These are phyloP conservation scores for Plumapathes pennacea DNA, from an alignment of 92 coral and sea anemone genomes.

Conservation along the genomic window DNA sequence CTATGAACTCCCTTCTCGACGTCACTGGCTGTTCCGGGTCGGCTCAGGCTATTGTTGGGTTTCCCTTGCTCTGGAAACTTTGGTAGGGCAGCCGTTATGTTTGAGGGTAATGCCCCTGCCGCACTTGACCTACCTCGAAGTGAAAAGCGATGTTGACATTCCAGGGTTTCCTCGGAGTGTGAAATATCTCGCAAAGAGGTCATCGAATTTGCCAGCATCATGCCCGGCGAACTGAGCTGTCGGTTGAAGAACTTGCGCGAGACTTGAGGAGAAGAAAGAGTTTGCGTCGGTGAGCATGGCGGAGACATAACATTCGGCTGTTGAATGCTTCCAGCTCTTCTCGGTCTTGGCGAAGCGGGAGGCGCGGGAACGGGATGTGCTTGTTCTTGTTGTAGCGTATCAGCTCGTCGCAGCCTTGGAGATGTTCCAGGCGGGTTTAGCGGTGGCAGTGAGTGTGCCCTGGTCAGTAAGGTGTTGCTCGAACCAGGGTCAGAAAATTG, in stretches of 20 bases:
- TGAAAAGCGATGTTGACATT: conserved; percentile 17
- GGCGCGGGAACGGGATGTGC: too few species aligned
- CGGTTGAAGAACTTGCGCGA: conserved; percentile 4
- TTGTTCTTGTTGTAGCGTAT: too few species aligned
- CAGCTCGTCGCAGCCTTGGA: too few species aligned
- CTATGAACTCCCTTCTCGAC: conserved; percentile 1
- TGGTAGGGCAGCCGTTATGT: neutral
- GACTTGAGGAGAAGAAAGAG: too few species aligned
- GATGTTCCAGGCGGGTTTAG: too few species aligned
- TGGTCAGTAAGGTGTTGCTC: too few species aligned
- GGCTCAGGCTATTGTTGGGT: neutral
- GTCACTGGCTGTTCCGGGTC: conserved; percentile 1
- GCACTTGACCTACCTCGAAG: conserved; percentile 15
- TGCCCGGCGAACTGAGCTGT: conserved; percentile 10
- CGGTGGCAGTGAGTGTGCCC: too few species aligned
- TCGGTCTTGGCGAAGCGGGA: too few species aligned
- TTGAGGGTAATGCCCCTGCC: neutral
- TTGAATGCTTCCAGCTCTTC: conserved; percentile 11
- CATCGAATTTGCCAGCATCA: conserved; percentile 3
- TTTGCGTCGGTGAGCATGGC: conserved; percentile 13
- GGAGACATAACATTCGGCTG: neutral
- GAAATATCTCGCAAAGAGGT: conserved; percentile 7
- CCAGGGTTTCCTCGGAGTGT: conserved; percentile 3
- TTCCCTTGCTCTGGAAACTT: conserved; percentile 33
- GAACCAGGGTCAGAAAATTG: conserved; percentile 4